Percentiles rank a stretch among this genome's conserved stretches.
phyloP scores from a whole-genome alignment of 1,140 invertebrate species.

The Microvelia longipes region DNA sequence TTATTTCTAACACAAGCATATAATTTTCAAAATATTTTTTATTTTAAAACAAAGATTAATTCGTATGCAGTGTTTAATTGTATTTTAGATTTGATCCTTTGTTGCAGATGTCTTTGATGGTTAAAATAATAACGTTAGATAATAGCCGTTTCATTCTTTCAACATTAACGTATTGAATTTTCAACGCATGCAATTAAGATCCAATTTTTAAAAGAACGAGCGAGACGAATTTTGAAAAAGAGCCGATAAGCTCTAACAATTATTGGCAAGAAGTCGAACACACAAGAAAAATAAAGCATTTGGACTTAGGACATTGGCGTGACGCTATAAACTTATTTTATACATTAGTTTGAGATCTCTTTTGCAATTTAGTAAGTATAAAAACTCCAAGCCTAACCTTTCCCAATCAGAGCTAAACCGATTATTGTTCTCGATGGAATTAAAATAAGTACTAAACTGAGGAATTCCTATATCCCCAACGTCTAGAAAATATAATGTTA shows the following conservation, averaged over 20 bases:
- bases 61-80: too few relatives aligned
- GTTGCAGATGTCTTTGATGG: too few relatives aligned
- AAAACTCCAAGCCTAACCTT: not conserved
- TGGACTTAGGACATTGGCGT: not conserved
- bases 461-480: too few relatives aligned
- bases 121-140: too few relatives aligned
- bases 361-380: not conserved
- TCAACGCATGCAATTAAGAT: not conserved
- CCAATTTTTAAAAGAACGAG: not conserved
- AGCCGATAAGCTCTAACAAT: not conserved
- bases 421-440: not conserved
- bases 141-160: too few relatives aligned
- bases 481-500: too few relatives aligned
- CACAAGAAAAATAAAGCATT: not conserved
- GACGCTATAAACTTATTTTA: not conserved
- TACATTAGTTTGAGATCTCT: not conserved
- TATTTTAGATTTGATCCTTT: too few relatives aligned
- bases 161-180: too few relatives aligned
- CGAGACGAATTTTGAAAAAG: not conserved
- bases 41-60: too few relatives aligned
- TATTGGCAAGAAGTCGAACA: not conserved
- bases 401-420: not conserved
- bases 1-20: too few relatives aligned
- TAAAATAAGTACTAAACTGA: not conserved
- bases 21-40: too few relatives aligned